Evolutionary conservation across 2,113 vertebrate genomes (phyloP), one percentile per base, ranked within the genome.

Genomic region (Misgurnus mizolepis): DNA sequence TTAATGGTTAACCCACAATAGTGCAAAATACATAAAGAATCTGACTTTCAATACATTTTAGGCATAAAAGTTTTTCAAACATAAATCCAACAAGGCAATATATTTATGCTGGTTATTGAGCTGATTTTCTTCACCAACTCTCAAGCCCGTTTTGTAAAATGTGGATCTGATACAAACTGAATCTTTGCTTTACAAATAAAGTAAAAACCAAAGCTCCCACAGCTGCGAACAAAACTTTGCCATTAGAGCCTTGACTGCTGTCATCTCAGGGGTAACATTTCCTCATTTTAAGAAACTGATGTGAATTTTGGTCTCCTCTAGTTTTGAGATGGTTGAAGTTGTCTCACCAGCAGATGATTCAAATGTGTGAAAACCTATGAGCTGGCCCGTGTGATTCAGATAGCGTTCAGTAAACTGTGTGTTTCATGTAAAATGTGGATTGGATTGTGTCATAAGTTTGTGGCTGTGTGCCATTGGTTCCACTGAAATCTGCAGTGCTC

Each of bases 231-330:
- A 78, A 74, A 82, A 55, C 70, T 64, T 15, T 27, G 68, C 69
- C 53, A 7, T 34, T 45, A 78, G 62, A 75, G 47, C 45, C 67
- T 61, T 72, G 70, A 69, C 50, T 14, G 70, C 65, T 80, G 60
- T 56, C 7, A 58, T 81, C 87, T 88, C 87, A 86, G 85, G 22
- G 72, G 85, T 85, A 82, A 22, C 65, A 80, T 69, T 67, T 41
- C 75, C 79, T 66, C 58, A 64, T 64, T 60, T 41, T 60, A 49
- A 75, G 67, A 45, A 49, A 11, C 17, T 43, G 39, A 80, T 62
- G 62, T 65, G 11, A 56, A n/a, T 15, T 41, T 64, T 64, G 58
- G 40, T 49, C 9, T 22, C 53, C 43, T 39, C 43, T 58, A 1
- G 12, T 58, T 22, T 58, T 12, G 65, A 39, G 22, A 12, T 4